phyloP scores from a whole-genome alignment of 1,140 invertebrate genomes.

The Lepidurus couesii region DNA sequence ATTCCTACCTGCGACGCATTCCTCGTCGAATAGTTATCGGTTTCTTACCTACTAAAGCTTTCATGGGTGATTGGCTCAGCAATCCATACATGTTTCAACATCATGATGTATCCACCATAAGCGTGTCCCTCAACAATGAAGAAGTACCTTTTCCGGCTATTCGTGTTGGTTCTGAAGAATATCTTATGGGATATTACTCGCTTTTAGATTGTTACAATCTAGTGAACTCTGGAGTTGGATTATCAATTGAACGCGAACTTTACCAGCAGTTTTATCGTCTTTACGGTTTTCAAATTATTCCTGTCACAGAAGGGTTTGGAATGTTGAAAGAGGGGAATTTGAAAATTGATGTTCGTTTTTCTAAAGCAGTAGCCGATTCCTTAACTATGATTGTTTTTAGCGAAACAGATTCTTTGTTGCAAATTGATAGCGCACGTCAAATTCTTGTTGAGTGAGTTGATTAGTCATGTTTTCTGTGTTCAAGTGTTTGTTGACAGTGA shows the following conservation, averaged over 20 bases:
- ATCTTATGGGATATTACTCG: background rate
- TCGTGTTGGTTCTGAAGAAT: no score
- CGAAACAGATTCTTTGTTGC: background rate
- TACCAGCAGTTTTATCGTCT: background rate
- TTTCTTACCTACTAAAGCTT: no score
- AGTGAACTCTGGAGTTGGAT: background rate
- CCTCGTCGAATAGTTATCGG: no score
- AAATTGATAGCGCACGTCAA: background rate
- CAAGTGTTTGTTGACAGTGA: no score
- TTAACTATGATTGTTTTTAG: background rate
- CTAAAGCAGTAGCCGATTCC: background rate
- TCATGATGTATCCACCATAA: no score
- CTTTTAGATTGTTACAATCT: background rate
- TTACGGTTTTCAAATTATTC: background rate
- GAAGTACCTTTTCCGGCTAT: no score
- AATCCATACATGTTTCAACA: no score
- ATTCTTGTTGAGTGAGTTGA: background rate
- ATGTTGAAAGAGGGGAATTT: background rate
- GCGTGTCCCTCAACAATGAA: no score
- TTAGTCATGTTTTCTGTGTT: no score
- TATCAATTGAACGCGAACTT: background rate
- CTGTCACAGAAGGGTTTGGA: background rate
- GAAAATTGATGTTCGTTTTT: background rate
- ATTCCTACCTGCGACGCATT: no score
- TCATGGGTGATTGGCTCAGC: no score